Conservation (phyloP, 2,797 vertebrate species). For the Botia kubotai region DNA sequence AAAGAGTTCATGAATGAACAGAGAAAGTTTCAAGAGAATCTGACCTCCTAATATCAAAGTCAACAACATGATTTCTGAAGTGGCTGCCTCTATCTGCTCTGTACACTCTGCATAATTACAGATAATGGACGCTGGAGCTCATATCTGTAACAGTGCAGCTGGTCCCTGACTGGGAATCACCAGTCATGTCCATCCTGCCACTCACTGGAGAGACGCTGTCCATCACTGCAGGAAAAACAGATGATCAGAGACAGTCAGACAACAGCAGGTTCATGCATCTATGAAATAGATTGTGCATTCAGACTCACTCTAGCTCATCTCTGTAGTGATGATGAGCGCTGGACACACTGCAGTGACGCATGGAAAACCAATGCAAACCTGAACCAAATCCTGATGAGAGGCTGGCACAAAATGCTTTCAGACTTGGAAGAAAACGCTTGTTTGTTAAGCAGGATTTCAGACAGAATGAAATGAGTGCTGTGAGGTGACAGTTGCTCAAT, state of each 20-base stretch:
- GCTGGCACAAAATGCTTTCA: background rate
- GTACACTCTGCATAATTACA: slow-evolving; percentile 69
- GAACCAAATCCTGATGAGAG: background rate
- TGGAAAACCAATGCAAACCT: slow-evolving; percentile 1
- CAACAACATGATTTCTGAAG: slow-evolving; percentile 70
- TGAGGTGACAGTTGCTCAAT: too few species aligned
- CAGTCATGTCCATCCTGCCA: slow-evolving; percentile 59
- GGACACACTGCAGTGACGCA: slow-evolving; percentile 10
- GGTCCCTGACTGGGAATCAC: slow-evolving; percentile 58
- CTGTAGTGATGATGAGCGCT: slow-evolving; percentile 12
- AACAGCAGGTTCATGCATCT: slow-evolving; percentile 28
- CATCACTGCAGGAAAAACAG: background rate
- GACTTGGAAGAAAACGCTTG: background rate
- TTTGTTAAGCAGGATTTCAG: too few species aligned
- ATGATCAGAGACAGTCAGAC: slow-evolving; percentile 30
- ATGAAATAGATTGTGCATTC: background rate
- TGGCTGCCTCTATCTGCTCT: slow-evolving; percentile 60
- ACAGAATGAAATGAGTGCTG: too few species aligned
- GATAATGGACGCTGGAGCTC: slow-evolving; percentile 68
- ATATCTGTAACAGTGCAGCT: slow-evolving; percentile 56
- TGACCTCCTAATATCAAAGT: slow-evolving; percentile 66
- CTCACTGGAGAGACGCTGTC: slow-evolving; percentile 37
- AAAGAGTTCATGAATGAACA: slow-evolving; percentile 61
- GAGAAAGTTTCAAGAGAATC: slow-evolving; percentile 43
- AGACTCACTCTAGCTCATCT: background rate